Base-by-base conservation (phyloP, 2,888 invertebrate genomes). In the Nymphalis c-album region DNA sequence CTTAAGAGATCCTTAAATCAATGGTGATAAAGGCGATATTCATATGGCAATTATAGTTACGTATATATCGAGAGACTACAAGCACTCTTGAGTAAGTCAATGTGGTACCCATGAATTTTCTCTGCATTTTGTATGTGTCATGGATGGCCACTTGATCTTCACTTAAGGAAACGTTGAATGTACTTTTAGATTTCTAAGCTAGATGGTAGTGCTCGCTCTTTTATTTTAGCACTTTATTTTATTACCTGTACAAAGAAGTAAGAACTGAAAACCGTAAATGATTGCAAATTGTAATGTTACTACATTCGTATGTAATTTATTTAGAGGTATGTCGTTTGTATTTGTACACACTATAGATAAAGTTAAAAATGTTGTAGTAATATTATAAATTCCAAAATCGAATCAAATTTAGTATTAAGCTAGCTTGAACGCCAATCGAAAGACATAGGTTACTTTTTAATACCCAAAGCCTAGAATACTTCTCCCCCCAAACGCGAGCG, bases 61-160 rank as follows among this genome's bases (percentile, higher is more conserved):
- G 16, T 69, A 59, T 64, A 68, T 51, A 58, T 64, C 53, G 66
- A 59, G 60, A 63, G 50, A 45, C 62, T 62, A 65, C 70, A 63
- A 70, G 55, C 70, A 35, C 68, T 67, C 68, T 68, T 46, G 57
- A 61, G 65, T 53, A 60, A 61, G 62, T 64, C 57, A 60, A 63
- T n/a, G 61, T 46, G 50, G 60, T 62, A 70, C 69, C 70, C 66
- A 72, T 71, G 73, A 73, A 71, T 73, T 74, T 70, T 68, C 68
- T 68, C 60, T 64, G 66, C 64, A 70, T 71, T 74, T 70, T 64
- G 72, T 71, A 65, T 67, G 71, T 70, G 71, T 72, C 72, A 71
- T 68, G 70, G 67, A 69, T 69, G 50, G 64, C 67, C 71, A 71
- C 69, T 71, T 65, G 60, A 61, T 64, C 58, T 65, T 70, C 64